A percentile compares a stretch with the other conserved stretches of the same genome.
phyloP scores from a whole-genome alignment of 2,888 invertebrate species.

The Nephrotoma flavescens region DNA sequence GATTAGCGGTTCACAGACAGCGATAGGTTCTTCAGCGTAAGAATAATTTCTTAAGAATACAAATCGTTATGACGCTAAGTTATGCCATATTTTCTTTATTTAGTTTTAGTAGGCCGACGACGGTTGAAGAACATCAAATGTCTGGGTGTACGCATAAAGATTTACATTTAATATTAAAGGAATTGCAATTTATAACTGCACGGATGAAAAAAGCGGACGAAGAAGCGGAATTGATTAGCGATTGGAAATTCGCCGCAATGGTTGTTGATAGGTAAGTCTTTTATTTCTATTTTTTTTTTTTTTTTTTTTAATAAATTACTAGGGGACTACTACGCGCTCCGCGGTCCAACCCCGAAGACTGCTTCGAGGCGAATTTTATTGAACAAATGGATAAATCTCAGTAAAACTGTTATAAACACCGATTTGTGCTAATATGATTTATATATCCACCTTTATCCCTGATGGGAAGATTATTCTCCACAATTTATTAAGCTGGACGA shows the following conservation, averaged over 20 bases:
- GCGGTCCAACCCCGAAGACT: too few species aligned
- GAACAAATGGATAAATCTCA: too few species aligned
- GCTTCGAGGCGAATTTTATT: too few species aligned
- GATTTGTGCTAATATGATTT: too few species aligned
- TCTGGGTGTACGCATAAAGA: slow-evolving; percentile 66
- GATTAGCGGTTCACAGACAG: slow-evolving; percentile 38
- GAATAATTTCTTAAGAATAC: slow-evolving; percentile 14
- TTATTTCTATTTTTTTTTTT: neutral
- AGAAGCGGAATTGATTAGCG: slow-evolving; percentile 82
- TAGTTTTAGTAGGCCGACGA: slow-evolving; percentile 60
- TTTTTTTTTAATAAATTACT: neutral
- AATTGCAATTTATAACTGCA: slow-evolving; percentile 87
- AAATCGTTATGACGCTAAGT: neutral
- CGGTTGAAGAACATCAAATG: slow-evolving; percentile 53
- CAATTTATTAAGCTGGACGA: too few species aligned
- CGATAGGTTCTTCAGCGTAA: slow-evolving; percentile 49
- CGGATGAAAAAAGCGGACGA: slow-evolving; percentile 91
- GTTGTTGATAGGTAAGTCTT: slow-evolving; percentile 71
- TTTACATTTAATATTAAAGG: slow-evolving; percentile 77
- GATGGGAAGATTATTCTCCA: too few species aligned
- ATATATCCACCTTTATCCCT: too few species aligned
- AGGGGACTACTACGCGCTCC: neutral
- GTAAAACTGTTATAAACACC: too few species aligned
- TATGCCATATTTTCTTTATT: slow-evolving; percentile 13
- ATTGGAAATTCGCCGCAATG: slow-evolving; percentile 98